phyloP scores from a whole-genome alignment of 35 echinoderm and acorn worm species.

The Amphiura filiformis region DNA sequence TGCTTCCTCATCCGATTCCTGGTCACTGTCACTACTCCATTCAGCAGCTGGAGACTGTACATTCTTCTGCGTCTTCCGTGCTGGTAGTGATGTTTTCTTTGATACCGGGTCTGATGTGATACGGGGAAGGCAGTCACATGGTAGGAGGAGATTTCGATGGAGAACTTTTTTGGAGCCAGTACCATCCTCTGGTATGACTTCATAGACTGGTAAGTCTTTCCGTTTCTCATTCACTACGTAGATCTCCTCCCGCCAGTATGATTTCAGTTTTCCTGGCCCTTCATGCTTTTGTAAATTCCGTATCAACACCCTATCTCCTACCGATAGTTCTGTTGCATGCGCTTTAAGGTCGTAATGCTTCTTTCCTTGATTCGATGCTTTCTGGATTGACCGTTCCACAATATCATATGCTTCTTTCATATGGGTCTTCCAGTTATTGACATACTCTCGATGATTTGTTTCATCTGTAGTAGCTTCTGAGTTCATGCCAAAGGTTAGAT shows the following conservation, averaged over 20 bases:
- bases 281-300: conserved; percentile 37
- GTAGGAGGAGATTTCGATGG: conserved; percentile 67
- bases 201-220: conserved; percentile 49
- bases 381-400: background rate
- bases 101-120: no score
- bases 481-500: conserved; percentile 15
- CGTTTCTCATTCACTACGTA: conserved; percentile 25
- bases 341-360: conserved; percentile 25
- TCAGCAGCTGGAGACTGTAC: no score
- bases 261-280: conserved; percentile 61
- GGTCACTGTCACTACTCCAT: no score
- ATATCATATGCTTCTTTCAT: conserved; percentile 65
- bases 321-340: background rate
- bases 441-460: conserved; percentile 32
- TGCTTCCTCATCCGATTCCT: no score
- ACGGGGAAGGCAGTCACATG: conserved; percentile 60
- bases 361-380: background rate
- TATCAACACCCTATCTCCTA: conserved; percentile 59
- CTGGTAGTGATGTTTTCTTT: no score
- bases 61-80: no score
- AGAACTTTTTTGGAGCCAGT: conserved; percentile 28
- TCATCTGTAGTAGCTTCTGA: background rate
- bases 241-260: conserved; percentile 51
- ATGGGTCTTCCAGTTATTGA: conserved; percentile 31
- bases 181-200: conserved; percentile 53